Base-by-base conservation (phyloP, 1,140 invertebrate species). In the Diplogasteroides magnus region DNA sequence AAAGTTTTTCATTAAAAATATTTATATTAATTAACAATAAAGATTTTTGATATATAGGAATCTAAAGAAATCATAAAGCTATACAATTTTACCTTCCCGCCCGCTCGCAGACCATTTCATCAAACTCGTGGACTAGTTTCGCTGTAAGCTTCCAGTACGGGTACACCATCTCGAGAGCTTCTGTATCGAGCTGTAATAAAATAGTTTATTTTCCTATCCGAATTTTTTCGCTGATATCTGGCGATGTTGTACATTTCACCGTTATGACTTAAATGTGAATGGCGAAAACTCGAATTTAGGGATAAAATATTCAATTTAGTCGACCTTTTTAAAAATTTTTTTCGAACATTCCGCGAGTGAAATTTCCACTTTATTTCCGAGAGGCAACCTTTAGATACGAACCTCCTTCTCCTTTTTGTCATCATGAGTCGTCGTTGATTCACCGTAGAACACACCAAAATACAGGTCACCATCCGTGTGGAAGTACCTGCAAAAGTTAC, bases 371-470 rank as follows among this genome's bases (percentile, higher is more conserved):
- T n/a, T n/a, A n/a, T n/a, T n/a, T n/a, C n/a, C n/a, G n/a, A n/a
- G n/a, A n/a, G n/a, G n/a, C n/a, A n/a, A n/a, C n/a, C n/a, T n/a
- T n/a, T n/a, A n/a, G n/a, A n/a, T n/a, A n/a, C n/a, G n/a, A n/a
- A n/a, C 32, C n/a, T 66, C 37, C 29, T 66, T 66, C 64, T 66
- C 64, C 28, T 62, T 3, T 31, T 74, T 55, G 0, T 31, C 37
- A 14, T 25, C 64, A 2, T 58, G 14, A 28, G 19, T 57, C 19
- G 37, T 13, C 67, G 3, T 19, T 13, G 56, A 6, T 23, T 58
- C 69, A 27, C 82, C 78, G 60, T 69, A 82, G 32, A 82, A 82
- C 1, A 82, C 68, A 1, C 80, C 80, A 69, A 83, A 82, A 59
- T 78, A 80, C 37, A 82, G 63, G 56, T 83, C 81, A 25, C 76